Percentiles rank a stretch among this genome's conserved stretches.
Conservation (phyloP, 1,140 invertebrate genomes). For the Ruditapes philippinarum region DNA sequence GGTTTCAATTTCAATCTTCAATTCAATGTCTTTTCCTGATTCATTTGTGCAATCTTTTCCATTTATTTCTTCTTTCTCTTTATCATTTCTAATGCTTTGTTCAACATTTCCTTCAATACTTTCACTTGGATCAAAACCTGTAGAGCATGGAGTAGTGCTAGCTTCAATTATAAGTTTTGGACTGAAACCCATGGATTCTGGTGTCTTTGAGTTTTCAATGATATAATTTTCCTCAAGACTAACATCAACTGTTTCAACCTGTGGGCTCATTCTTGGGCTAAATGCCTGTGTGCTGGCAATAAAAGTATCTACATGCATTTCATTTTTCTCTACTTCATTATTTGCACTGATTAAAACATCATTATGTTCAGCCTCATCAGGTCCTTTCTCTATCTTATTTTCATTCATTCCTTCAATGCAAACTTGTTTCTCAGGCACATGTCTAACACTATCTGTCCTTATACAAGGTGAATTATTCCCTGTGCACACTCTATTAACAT, state of each 20-base stretch:
- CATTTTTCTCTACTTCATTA: neutral
- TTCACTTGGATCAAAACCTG: neutral
- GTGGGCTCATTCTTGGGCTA: neutral
- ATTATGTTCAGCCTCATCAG: neutral
- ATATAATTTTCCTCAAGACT: slow-evolving; percentile 51
- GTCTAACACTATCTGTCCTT: neutral
- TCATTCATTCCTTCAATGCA: neutral
- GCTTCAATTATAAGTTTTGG: neutral
- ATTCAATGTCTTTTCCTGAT: neutral
- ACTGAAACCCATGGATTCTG: slow-evolving; percentile 8
- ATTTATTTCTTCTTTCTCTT: neutral
- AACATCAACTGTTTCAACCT: neutral
- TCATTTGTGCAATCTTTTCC: neutral
- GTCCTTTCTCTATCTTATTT: neutral
- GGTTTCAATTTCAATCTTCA: neutral
- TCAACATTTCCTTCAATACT: neutral
- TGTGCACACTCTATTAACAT: neutral
- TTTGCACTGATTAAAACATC: neutral
- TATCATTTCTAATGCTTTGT: neutral
- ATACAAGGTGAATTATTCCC: neutral
- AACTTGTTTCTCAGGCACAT: neutral
- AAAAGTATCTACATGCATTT: neutral
- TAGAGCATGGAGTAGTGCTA: neutral
- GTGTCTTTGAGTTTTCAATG: neutral
- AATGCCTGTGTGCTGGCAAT: slow-evolving; percentile 7